Conservation (phyloP, 2,888 invertebrate genomes). For the Leucoptera coffeella region DNA sequence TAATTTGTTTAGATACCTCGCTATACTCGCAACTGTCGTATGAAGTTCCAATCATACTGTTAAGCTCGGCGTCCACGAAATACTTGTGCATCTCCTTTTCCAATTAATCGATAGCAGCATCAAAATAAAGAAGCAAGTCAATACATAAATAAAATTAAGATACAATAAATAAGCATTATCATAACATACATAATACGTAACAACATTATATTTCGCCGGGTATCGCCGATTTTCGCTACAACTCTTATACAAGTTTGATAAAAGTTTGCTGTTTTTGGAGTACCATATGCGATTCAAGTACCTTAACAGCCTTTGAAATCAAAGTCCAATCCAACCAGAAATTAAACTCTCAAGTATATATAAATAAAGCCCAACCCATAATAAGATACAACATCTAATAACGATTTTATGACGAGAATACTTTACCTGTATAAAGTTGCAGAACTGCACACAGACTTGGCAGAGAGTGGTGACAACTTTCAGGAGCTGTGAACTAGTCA, state of each 20-base stretch:
- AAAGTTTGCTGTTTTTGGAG: too few species aligned
- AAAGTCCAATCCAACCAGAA: too few species aligned
- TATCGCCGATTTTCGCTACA: too few species aligned
- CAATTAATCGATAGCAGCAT: conserved; percentile 46
- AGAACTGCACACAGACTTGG: conserved; percentile 84
- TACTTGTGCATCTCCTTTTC: conserved; percentile 73
- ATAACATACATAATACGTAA: conserved; percentile 9
- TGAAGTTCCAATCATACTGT: conserved; percentile 63
- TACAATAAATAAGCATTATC: neutral
- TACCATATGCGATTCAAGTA: too few species aligned
- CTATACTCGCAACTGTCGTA: conserved; percentile 51
- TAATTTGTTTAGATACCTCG: too few species aligned
- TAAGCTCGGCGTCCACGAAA: conserved; percentile 77
- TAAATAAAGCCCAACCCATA: too few species aligned
- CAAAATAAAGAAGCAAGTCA: conserved; percentile 40
- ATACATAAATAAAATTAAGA: conserved; percentile 15
- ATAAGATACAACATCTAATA: too few species aligned
- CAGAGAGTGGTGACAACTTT: conserved; percentile 81
- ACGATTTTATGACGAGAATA: neutral
- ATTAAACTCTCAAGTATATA: too few species aligned
- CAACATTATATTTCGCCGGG: too few species aligned
- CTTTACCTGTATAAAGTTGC: conserved; percentile 82
- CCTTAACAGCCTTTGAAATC: too few species aligned
- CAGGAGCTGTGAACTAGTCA: conserved; percentile 80
- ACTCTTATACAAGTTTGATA: too few species aligned